Conservation (phyloP, 2,113 vertebrate genomes). For the Lates calcarifer region DNA sequence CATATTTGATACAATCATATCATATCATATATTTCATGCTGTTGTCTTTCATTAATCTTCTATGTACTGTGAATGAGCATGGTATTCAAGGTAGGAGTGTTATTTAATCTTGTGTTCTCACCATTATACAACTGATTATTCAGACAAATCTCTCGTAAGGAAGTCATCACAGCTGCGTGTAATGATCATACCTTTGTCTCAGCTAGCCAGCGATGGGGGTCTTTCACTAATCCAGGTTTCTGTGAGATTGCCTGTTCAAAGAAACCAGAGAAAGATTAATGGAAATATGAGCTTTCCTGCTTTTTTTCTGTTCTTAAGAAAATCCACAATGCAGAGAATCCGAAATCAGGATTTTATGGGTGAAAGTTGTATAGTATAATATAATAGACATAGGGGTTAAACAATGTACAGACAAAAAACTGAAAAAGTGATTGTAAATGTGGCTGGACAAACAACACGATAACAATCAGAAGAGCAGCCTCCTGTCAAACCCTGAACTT, state of each 20-base stretch:
- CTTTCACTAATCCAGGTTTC: constrained; percentile 85
- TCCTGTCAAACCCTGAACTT: constrained; percentile 49
- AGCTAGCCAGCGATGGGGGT: constrained; percentile 93
- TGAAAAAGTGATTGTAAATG: neutral
- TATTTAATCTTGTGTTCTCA: constrained; percentile 32
- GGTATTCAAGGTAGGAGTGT: neutral
- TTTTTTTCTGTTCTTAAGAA: neutral
- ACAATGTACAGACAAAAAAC: neutral
- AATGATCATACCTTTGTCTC: constrained; percentile 91
- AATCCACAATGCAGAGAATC: neutral
- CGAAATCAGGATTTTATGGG: neutral
- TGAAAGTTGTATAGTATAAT: neutral
- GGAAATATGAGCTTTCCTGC: constrained; percentile 14
- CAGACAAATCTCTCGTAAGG: neutral
- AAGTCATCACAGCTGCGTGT: neutral
- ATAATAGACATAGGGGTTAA: neutral
- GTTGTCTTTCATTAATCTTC: constrained; percentile 14
- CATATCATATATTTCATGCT: neutral
- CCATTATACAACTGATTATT: constrained; percentile 11
- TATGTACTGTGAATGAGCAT: neutral
- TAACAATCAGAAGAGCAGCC: constrained; percentile 20
- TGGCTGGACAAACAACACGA: constrained; percentile 38
- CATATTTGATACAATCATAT: neutral
- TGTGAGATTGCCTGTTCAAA: constrained; percentile 88
- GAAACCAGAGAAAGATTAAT: constrained; percentile 36